Evolutionary conservation across 2,888 invertebrate species (phyloP).

Genomic region (Alviniconcha strummeri): DNA sequence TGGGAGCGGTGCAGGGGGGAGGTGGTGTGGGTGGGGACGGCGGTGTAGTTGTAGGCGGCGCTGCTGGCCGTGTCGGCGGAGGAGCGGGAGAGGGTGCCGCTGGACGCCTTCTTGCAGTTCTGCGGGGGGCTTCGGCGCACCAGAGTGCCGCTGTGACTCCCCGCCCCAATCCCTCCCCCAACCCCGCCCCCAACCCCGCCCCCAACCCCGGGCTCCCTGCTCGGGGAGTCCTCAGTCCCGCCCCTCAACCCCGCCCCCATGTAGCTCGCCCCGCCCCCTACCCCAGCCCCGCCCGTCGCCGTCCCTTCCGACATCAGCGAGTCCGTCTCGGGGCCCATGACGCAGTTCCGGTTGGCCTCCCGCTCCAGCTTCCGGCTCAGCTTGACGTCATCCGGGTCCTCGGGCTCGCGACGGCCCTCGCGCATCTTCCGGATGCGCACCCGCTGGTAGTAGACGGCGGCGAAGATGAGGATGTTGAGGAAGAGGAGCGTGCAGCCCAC

Average conservation of each 20-base stretch:
- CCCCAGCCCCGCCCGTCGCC: constrained; percentile 4
- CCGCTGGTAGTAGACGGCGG: constrained; percentile 92
- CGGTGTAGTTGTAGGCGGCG: constrained; percentile 54
- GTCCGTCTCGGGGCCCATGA: constrained; percentile 39
- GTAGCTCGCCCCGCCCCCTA: constrained; percentile 13
- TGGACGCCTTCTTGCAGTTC: constrained; percentile 22
- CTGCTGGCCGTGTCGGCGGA: constrained; percentile 36
- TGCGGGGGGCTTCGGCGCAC: constrained; percentile 27
- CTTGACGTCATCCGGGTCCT: constrained; percentile 43
- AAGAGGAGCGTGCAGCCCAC: constrained; percentile 94
- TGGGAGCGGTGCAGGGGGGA: constrained; percentile 62
- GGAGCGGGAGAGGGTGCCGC: constrained; percentile 37
- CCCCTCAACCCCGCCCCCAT: constrained; percentile 6
- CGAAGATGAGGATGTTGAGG: constrained; percentile 93
- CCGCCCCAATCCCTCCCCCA: not conserved
- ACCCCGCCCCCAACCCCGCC: constrained; percentile 21
- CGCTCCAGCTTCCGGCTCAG: constrained; percentile 43
- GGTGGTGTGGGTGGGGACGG: constrained; percentile 60
- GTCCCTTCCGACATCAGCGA: constrained; percentile 37
- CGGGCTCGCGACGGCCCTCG: constrained; percentile 38
- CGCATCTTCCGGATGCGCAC: constrained; percentile 66
- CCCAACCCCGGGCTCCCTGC: constrained; percentile 18
- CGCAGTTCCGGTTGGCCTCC: constrained; percentile 30
- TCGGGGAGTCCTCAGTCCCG: constrained; percentile 17
- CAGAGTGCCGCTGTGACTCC: not conserved